These are phyloP conservation scores for Clarias pachynema DNA, from an alignment of 2,797 vertebrate genomes.

Conservation along the genomic window DNA sequence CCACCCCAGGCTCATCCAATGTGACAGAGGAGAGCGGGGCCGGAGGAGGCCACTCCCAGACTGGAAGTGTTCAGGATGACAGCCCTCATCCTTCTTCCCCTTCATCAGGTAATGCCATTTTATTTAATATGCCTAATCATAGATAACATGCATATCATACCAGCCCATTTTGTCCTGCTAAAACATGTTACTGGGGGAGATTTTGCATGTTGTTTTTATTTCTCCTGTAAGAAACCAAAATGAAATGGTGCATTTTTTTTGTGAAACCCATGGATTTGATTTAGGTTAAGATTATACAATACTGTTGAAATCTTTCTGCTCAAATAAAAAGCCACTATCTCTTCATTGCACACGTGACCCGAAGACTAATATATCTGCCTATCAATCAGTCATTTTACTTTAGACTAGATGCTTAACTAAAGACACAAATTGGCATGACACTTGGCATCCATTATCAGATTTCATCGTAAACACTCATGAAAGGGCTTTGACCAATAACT, in stretches of 20 bases:
- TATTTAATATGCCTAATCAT: background rate
- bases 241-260: background rate
- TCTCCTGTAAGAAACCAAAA: background rate
- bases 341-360: constrained; percentile 80
- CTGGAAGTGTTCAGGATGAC: constrained; percentile 95
- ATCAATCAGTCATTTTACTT: constrained; percentile 76
- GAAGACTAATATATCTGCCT: constrained; percentile 72
- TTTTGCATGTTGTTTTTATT: background rate
- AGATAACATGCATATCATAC: background rate
- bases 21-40: constrained; percentile 94
- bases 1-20: constrained; percentile 96
- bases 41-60: constrained; percentile 93
- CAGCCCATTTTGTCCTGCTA: background rate
- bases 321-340: constrained; percentile 58
- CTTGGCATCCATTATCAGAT: constrained; percentile 49
- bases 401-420: constrained; percentile 55
- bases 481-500: constrained; percentile 68
- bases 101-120: constrained; percentile 87
- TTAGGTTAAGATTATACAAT: constrained; percentile 14
- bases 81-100: constrained; percentile 97
- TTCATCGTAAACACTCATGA: constrained; percentile 58
- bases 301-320: constrained; percentile 47
- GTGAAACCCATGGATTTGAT: constrained; percentile 4
- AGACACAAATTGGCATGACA: constrained; percentile 28
- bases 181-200: background rate